Evolutionary conservation across 2,113 vertebrate species (phyloP).

Genomic region (Mesocricetus auratus): DNA sequence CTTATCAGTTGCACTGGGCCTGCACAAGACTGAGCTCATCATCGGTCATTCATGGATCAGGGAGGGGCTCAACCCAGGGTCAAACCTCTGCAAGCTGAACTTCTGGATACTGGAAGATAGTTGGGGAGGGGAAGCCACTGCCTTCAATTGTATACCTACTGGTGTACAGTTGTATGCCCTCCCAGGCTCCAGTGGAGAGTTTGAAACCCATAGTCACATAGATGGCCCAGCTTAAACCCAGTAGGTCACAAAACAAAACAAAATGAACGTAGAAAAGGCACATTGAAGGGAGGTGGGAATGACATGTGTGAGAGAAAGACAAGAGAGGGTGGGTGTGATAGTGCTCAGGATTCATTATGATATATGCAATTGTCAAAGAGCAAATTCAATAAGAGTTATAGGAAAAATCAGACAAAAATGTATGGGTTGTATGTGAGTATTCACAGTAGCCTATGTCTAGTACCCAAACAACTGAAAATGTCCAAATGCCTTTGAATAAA

Average conservation of each 20-base stretch:
- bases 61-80: neutral
- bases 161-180: neutral
- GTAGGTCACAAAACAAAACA: neutral
- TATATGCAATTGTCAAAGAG: neutral
- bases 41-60: neutral
- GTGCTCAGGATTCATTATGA: neutral
- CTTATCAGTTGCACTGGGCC: neutral
- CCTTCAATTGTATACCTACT: neutral
- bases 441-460: neutral
- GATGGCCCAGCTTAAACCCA: neutral
- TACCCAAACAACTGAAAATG: neutral
- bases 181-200: neutral
- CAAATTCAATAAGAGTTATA: neutral
- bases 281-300: neutral
- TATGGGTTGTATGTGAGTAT: neutral
- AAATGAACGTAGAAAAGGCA: neutral
- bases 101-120: neutral
- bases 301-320: neutral
- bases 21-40: neutral
- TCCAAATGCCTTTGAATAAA: neutral
- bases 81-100: neutral
- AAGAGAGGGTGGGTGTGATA: neutral
- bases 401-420: conserved; percentile 2
- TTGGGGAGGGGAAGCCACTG: neutral
- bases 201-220: neutral